A percentile compares a stretch with the other conserved stretches of the same genome.
phyloP scores from a whole-genome alignment of 2,888 invertebrate genomes.

The Lithophane semibrunnea region DNA sequence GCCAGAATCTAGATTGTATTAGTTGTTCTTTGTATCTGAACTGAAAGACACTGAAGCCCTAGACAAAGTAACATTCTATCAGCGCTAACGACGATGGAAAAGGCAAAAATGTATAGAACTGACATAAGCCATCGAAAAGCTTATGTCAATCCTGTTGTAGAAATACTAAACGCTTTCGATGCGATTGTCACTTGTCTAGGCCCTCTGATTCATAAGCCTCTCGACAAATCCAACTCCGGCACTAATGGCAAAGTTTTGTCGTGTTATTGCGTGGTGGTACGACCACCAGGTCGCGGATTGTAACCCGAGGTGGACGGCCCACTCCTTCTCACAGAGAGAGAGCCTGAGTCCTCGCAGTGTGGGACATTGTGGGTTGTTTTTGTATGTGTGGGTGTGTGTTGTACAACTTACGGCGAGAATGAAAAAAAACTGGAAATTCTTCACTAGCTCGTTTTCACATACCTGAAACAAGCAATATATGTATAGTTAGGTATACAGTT shows the following conservation, averaged over 20 bases:
- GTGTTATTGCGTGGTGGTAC: background rate
- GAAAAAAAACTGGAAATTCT: background rate
- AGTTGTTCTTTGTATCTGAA: background rate
- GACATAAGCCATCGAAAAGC: no score
- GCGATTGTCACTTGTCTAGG: no score
- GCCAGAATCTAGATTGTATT: constrained; percentile 2
- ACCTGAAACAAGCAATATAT: constrained; percentile 25
- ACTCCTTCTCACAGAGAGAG: background rate
- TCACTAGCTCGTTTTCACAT: background rate
- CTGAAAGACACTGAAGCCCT: background rate
- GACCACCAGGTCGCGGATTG: background rate
- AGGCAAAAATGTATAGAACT: no score
- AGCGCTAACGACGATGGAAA: no score
- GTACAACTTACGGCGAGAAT: background rate
- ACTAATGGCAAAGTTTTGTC: background rate
- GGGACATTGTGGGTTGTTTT: background rate
- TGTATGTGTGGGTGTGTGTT: background rate
- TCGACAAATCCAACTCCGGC: background rate
- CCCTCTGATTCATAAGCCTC: background rate
- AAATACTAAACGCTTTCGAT: no score
- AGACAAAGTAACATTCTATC: no score
- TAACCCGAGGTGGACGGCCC: background rate
- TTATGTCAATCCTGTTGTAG: no score
- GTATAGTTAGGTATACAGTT: background rate
- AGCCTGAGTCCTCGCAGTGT: background rate